Conservation (phyloP, 2,888 invertebrate species). For the Lycaena phlaeas region DNA sequence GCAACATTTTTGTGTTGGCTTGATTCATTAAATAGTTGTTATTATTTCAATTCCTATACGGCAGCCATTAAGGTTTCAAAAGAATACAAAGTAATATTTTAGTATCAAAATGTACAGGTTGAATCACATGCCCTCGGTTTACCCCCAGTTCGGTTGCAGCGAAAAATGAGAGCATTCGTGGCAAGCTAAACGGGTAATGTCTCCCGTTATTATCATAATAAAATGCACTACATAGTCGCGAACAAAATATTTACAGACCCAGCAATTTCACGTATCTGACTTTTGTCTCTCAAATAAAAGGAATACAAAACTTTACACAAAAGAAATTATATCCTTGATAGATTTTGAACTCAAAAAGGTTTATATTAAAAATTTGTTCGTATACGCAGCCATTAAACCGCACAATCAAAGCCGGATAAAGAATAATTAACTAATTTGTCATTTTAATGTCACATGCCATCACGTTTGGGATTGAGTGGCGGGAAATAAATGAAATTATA, state of each 20-base stretch:
- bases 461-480: constrained; percentile 43
- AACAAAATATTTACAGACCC: constrained; percentile 32
- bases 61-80: too few species aligned
- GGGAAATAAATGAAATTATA: constrained; percentile 48
- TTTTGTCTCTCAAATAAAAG: constrained; percentile 25
- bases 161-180: constrained; percentile 55
- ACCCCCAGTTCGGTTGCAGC: constrained; percentile 36
- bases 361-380: neutral
- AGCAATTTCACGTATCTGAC: constrained; percentile 36
- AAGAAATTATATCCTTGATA: too few species aligned
- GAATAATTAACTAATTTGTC: constrained; percentile 72
- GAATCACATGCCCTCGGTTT: constrained; percentile 28
- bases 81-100: constrained; percentile 7
- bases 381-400: constrained; percentile 1
- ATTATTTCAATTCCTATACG: too few species aligned
- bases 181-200: constrained; percentile 54
- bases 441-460: constrained; percentile 73
- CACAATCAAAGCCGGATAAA: constrained; percentile 58
- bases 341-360: neutral
- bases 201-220: constrained; percentile 59
- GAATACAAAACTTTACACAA: too few species aligned
- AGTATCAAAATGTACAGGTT: constrained; percentile 26
- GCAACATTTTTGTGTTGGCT: too few species aligned
- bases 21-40: too few species aligned
- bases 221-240: constrained; percentile 41